Evolutionary conservation across 2,888 invertebrate species (phyloP).

Genomic region (Drosophila cracens): DNA sequence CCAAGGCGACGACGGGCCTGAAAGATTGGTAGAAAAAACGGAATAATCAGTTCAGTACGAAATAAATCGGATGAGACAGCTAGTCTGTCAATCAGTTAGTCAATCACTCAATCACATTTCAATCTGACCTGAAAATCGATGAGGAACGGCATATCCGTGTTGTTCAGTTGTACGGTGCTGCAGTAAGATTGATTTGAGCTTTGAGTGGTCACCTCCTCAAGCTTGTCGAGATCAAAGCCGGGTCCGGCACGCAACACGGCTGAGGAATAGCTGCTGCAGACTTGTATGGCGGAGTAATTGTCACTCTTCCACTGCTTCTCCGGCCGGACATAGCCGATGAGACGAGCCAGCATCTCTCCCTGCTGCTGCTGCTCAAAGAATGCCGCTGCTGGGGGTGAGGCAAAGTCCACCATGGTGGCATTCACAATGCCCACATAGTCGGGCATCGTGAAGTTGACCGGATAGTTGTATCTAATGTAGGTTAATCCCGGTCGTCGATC

Average conservation of each 20-base stretch:
- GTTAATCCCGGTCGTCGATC: conserved; percentile 95
- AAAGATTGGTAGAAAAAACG: neutral
- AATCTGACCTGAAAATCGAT: conserved; percentile 88
- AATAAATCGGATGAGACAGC: neutral
- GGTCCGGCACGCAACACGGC: conserved; percentile 88
- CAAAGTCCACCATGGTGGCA: conserved; percentile 93
- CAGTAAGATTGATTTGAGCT: conserved; percentile 90
- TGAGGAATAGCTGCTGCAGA: conserved; percentile 92
- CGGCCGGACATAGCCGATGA: conserved; percentile 93
- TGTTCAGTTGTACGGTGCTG: conserved; percentile 89
- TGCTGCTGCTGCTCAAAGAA: conserved; percentile 89
- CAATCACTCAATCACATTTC: neutral
- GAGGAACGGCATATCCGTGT: conserved; percentile 88
- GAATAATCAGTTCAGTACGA: neutral
- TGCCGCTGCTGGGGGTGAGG: conserved; percentile 89
- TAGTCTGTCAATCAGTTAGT: neutral
- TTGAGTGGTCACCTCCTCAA: conserved; percentile 87
- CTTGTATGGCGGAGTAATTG: conserved; percentile 90
- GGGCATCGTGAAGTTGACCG: conserved; percentile 94
- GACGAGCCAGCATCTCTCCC: conserved; percentile 91
- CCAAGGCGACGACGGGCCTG: conserved; percentile 87
- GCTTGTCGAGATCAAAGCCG: conserved; percentile 80
- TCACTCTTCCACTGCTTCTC: conserved; percentile 90
- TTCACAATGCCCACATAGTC: conserved; percentile 95
- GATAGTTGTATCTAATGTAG: conserved; percentile 94